A percentile compares a stretch with the other conserved stretches of the same genome.
These are phyloP conservation scores for Zaprionus obscuricornis DNA, from an alignment of 2,888 invertebrate species.

Conservation along the genomic window DNA sequence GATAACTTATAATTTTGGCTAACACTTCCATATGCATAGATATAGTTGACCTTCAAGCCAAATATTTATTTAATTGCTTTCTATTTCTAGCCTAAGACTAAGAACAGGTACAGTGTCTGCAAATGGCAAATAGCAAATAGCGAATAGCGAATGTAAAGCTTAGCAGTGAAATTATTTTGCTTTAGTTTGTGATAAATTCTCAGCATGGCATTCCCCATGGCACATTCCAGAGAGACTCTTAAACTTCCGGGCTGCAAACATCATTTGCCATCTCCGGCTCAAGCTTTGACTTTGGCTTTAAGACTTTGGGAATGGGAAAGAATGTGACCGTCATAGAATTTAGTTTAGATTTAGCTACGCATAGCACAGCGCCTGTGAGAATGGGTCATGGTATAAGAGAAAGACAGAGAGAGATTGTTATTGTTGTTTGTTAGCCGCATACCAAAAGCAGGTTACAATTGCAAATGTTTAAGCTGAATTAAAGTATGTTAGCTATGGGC, in stretches of 20 bases:
- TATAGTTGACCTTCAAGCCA: slow-evolving; percentile 62
- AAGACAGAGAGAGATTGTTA: slow-evolving; percentile 14
- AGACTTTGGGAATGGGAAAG: slow-evolving; percentile 66
- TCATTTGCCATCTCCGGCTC: no score
- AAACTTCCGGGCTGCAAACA: slow-evolving; percentile 64
- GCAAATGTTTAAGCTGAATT: slow-evolving; percentile 7
- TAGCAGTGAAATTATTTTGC: slow-evolving; percentile 54
- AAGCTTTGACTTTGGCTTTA: no score
- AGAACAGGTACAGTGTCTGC: not conserved
- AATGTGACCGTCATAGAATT: slow-evolving; percentile 63
- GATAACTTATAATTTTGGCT: slow-evolving; percentile 25
- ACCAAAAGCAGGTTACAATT: slow-evolving; percentile 25
- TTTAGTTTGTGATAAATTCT: slow-evolving; percentile 47
- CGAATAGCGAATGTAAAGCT: slow-evolving; percentile 44
- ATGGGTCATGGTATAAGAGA: slow-evolving; percentile 60
- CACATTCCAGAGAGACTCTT: slow-evolving; percentile 35
- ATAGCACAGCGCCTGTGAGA: slow-evolving; percentile 59
- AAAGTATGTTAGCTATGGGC: slow-evolving; percentile 65
- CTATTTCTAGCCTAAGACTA: slow-evolving; percentile 53
- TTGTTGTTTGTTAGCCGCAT: slow-evolving; percentile 35
- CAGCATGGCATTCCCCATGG: slow-evolving; percentile 15
- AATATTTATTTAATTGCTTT: slow-evolving; percentile 45
- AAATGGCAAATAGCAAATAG: slow-evolving; percentile 17
- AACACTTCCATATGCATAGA: slow-evolving; percentile 42
- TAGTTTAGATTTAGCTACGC: slow-evolving; percentile 51